Percentiles rank a stretch among this genome's conserved stretches.
Conservation (phyloP, 2,113 vertebrate genomes). For the Brachionichthys hirsutus region DNA sequence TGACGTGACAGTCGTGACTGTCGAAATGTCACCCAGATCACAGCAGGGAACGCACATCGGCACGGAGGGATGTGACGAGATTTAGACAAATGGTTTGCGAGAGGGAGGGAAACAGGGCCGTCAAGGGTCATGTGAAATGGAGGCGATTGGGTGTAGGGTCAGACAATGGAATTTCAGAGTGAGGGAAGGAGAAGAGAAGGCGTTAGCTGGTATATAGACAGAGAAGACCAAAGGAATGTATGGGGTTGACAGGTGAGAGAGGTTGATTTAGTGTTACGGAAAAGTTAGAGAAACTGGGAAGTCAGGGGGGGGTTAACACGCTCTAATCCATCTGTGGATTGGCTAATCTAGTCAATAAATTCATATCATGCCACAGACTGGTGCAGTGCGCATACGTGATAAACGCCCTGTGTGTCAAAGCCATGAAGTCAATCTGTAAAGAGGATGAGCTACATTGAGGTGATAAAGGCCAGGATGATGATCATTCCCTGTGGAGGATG, state of each 20-base stretch:
- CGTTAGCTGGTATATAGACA: conserved; percentile 7
- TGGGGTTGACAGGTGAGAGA: background rate
- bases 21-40: conserved; percentile 70
- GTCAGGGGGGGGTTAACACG: background rate
- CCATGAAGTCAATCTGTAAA: conserved; percentile 24
- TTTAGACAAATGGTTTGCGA: conserved; percentile 43
- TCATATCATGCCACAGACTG: conserved; percentile 13
- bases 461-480: conserved; percentile 49
- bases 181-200: conserved; percentile 5
- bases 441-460: conserved; percentile 35
- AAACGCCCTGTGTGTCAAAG: conserved; percentile 19
- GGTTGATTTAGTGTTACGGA: conserved; percentile 20
- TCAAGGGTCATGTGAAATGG: conserved; percentile 1
- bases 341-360: conserved; percentile 32
- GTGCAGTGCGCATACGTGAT: conserved; percentile 10
- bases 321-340: conserved; percentile 26
- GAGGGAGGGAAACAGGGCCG: background rate
- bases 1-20: conserved; percentile 63
- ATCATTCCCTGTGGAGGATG: conserved; percentile 40
- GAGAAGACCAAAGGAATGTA: conserved; percentile 5
- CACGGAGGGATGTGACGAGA: conserved; percentile 35
- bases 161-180: conserved; percentile 40
- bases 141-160: conserved; percentile 24
- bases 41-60: conserved; percentile 27
- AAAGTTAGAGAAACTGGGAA: conserved; percentile 11